These are phyloP conservation scores for Hanleya hanleyi DNA, from an alignment of 2,888 invertebrate species.

Conservation along the genomic window DNA sequence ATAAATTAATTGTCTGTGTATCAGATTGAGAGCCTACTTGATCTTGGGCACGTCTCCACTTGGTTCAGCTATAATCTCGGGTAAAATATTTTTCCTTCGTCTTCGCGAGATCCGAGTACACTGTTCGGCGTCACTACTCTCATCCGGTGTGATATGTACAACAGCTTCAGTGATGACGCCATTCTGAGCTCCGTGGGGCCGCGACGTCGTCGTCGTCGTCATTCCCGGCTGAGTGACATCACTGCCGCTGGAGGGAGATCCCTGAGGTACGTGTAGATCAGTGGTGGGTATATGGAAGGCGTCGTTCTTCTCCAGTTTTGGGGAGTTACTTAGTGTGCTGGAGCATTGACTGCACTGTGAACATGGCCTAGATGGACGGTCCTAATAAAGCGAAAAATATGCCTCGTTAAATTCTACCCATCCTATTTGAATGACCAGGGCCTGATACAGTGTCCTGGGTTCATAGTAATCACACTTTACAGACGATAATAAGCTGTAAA, in stretches of 20 bases:
- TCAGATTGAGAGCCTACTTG: too few species aligned
- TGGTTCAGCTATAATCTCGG: slow-evolving; percentile 55
- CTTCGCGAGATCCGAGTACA: neutral
- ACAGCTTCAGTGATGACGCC: slow-evolving; percentile 32
- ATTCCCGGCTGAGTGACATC: slow-evolving; percentile 49
- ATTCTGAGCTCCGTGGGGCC: slow-evolving; percentile 31
- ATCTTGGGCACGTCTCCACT: slow-evolving; percentile 41
- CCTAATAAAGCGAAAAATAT: too few species aligned
- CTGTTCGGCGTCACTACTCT: neutral
- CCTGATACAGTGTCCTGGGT: too few species aligned
- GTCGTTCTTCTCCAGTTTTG: slow-evolving; percentile 56
- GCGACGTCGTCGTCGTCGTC: slow-evolving; percentile 38
- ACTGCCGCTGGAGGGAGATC: slow-evolving; percentile 42
- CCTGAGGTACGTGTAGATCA: neutral
- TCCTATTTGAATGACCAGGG: too few species aligned
- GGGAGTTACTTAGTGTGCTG: slow-evolving; percentile 64
- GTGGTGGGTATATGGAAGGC: neutral
- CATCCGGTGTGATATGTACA: slow-evolving; percentile 15
- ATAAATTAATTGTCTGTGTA: too few species aligned
- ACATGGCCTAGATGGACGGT: slow-evolving; percentile 40
- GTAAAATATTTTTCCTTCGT: slow-evolving; percentile 46
- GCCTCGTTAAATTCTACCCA: too few species aligned
- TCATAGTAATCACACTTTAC: too few species aligned
- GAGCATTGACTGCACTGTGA: slow-evolving; percentile 67
- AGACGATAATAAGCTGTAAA: too few species aligned